A percentile compares a stretch with the other conserved stretches of the same genome.
phyloP scores from a whole-genome alignment of 2,888 invertebrate genomes.

The Limenitis camilla region DNA sequence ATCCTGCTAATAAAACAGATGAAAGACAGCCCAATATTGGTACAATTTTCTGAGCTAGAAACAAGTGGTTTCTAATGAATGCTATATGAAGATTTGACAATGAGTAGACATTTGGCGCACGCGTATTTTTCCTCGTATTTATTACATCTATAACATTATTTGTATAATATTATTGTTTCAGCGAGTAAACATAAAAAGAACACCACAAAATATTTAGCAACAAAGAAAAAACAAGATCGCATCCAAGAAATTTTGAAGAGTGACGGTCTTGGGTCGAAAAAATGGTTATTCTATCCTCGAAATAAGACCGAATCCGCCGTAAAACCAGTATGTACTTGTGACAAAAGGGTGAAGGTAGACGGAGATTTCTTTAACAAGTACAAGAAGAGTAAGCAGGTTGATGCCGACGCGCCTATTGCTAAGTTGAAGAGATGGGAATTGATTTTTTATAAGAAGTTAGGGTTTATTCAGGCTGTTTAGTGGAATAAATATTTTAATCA shows the following conservation, averaged over 20 bases:
- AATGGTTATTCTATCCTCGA: conserved; percentile 61
- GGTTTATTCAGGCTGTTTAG: conserved; percentile 60
- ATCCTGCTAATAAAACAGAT: no score
- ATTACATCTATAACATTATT: neutral
- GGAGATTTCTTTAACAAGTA: conserved; percentile 60
- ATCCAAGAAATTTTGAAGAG: conserved; percentile 57
- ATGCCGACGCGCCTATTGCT: conserved; percentile 52
- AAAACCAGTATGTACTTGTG: conserved; percentile 36
- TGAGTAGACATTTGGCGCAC: no score
- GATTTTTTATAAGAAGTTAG: conserved; percentile 61
- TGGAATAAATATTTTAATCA: conserved; percentile 5
- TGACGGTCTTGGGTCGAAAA: conserved; percentile 60
- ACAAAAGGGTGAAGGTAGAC: conserved; percentile 60
- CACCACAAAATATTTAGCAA: conserved; percentile 52
- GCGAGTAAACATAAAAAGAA: conserved; percentile 56
- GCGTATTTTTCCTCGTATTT: no score
- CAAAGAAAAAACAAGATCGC: conserved; percentile 57
- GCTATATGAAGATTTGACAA: no score
- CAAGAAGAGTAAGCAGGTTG: conserved; percentile 51
- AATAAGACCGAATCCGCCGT: conserved; percentile 21
- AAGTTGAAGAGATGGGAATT: conserved; percentile 66
- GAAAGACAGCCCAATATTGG: no score
- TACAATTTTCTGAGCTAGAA: no score
- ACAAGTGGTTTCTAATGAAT: no score
- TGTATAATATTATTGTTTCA: no score